These are phyloP conservation scores for Hylomyscus alleni DNA, from an alignment of 2,797 vertebrate species.

Conservation along the genomic window DNA sequence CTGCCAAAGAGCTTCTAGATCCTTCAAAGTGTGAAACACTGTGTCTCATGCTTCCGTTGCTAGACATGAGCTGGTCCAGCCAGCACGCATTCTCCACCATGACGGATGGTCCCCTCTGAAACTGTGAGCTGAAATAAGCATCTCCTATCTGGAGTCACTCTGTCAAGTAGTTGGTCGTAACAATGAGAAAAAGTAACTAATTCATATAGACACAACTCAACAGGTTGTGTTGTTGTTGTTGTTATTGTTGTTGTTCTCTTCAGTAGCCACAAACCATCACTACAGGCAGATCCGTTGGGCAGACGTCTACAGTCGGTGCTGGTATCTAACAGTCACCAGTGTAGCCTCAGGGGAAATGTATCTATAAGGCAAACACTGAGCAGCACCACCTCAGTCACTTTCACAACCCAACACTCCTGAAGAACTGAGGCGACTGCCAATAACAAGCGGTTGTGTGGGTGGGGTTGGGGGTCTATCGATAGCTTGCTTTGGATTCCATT, in stretches of 20 bases:
- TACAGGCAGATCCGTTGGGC: not conserved
- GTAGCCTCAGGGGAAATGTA: not conserved
- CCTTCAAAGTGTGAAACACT: not conserved
- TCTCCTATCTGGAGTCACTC: not conserved
- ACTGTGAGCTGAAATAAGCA: not conserved
- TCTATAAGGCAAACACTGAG: not conserved
- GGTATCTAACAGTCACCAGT: not conserved
- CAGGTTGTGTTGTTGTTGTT: not conserved
- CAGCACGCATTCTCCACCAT: not conserved
- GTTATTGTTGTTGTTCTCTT: not conserved
- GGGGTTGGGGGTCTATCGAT: not conserved
- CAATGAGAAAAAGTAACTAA: not conserved
- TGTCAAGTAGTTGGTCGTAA: not conserved
- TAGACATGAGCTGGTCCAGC: not conserved
- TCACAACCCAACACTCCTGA: not conserved
- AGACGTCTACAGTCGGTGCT: not conserved
- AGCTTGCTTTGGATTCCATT: conserved; percentile 47
- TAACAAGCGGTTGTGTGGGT: not conserved
- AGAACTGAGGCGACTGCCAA: not conserved
- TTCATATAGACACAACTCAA: not conserved
- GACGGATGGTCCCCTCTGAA: not conserved
- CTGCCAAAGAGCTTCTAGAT: not conserved
- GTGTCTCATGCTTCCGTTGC: not conserved
- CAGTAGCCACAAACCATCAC: not conserved
- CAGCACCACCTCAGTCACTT: not conserved